Percentiles rank a stretch among this genome's conserved stretches.
These are phyloP conservation scores for Gadopsis bispinosus DNA, from an alignment of 2,797 vertebrate genomes.

Conservation along the genomic window DNA sequence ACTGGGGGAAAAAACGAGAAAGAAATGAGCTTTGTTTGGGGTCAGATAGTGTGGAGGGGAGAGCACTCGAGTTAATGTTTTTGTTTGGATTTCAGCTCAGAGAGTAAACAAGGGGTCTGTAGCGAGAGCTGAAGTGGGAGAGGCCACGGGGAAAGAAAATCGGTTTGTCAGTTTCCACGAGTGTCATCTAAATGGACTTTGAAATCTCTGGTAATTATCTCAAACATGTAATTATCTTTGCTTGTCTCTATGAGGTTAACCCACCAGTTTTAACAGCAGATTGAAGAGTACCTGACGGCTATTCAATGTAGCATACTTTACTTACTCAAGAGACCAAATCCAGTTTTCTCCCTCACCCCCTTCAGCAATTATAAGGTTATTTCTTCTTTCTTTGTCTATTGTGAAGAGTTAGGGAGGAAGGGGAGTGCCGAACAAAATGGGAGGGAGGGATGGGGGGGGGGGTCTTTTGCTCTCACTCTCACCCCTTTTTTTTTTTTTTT, in stretches of 20 bases:
- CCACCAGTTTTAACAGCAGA: constrained; percentile 70
- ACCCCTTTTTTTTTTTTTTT: constrained; percentile 27
- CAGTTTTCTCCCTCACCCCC: constrained; percentile 75
- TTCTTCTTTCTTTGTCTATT: constrained; percentile 82
- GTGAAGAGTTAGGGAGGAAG: constrained; percentile 78
- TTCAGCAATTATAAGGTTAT: constrained; percentile 84
- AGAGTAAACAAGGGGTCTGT: constrained; percentile 66
- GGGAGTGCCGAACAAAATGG: constrained; percentile 66
- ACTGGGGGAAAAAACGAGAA: neutral
- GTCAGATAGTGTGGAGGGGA: constrained; percentile 50
- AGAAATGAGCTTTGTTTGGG: constrained; percentile 66
- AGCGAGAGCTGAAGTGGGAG: constrained; percentile 47
- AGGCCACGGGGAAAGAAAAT: constrained; percentile 62
- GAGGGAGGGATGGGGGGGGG: constrained; percentile 49
- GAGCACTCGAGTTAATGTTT: constrained; percentile 73
- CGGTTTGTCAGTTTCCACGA: constrained; percentile 72
- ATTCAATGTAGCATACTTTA: constrained; percentile 77
- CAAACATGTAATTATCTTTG: constrained; percentile 82
- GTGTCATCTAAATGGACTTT: constrained; percentile 72
- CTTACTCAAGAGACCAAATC: constrained; percentile 82
- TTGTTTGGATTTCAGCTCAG: constrained; percentile 74
- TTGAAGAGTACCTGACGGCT: constrained; percentile 81
- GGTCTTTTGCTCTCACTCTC: constrained; percentile 58
- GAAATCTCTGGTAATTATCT: constrained; percentile 81
- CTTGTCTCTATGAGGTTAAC: constrained; percentile 75